A percentile compares a stretch with the other conserved stretches of the same genome.
Evolutionary conservation across 2,888 invertebrate species (phyloP).

Genomic region (Dynastes tityus): DNA sequence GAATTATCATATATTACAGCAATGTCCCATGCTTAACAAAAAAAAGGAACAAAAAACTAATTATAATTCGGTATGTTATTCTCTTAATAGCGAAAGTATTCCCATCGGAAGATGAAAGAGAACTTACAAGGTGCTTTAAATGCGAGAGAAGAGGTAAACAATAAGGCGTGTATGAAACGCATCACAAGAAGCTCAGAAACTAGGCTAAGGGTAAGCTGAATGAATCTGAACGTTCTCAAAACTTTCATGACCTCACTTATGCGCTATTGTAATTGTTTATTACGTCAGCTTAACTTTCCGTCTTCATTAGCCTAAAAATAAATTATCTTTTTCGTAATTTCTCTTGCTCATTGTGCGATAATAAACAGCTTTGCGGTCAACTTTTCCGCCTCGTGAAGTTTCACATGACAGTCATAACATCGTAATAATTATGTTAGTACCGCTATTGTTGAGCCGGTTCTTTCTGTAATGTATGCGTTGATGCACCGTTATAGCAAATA

Average conservation of each 20-base stretch:
- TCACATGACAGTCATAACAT: slow-evolving; percentile 24
- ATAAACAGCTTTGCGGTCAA: not conserved
- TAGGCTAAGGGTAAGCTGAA: slow-evolving; percentile 32
- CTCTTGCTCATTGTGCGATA: not conserved
- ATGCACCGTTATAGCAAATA: slow-evolving; percentile 37
- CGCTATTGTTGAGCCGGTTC: slow-evolving; percentile 11
- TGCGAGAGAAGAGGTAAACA: not conserved
- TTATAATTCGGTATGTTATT: no score
- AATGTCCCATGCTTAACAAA: no score
- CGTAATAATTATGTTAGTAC: not conserved
- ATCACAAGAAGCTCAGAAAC: slow-evolving; percentile 3
- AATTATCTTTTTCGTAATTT: slow-evolving; percentile 7
- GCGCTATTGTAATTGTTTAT: slow-evolving; percentile 23
- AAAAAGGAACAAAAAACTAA: no score
- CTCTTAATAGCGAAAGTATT: no score
- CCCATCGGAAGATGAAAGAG: not conserved
- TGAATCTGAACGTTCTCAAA: slow-evolving; percentile 29
- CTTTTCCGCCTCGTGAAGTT: slow-evolving; percentile 11
- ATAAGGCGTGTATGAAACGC: slow-evolving; percentile 2
- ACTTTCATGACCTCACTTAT: slow-evolving; percentile 40
- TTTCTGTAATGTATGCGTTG: not conserved
- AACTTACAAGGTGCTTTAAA: not conserved
- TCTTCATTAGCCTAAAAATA: slow-evolving; percentile 19
- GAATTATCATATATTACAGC: no score
- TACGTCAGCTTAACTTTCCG: slow-evolving; percentile 25